A percentile compares a stretch with the other conserved stretches of the same genome.
These are phyloP conservation scores for Halocaridina rubra DNA, from an alignment of 2,888 invertebrate species.

Conservation along the genomic window DNA sequence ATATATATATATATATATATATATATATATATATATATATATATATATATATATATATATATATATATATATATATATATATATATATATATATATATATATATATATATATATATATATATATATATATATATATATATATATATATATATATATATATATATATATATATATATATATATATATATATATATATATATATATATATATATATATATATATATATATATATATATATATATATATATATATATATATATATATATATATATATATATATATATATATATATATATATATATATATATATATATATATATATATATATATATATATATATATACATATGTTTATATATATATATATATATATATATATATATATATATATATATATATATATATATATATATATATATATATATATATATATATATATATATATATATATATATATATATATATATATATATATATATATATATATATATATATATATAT, in stretches of 20 bases:
- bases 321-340: neutral
- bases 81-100: too few relatives aligned
- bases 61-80: neutral
- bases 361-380: neutral
- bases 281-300: neutral
- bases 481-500: neutral
- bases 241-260: neutral
- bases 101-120: neutral
- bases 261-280: neutral
- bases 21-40: neutral
- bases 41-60: neutral
- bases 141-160: neutral
- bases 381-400: neutral
- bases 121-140: neutral
- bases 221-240: neutral
- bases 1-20: neutral
- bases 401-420: neutral
- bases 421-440: neutral
- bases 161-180: neutral
- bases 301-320: neutral
- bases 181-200: neutral
- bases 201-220: neutral
- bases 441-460: neutral
- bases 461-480: neutral
- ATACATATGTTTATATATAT: too few relatives aligned